Base-by-base conservation (phyloP, 2,888 invertebrate species). In the Mythimna lalbum region DNA sequence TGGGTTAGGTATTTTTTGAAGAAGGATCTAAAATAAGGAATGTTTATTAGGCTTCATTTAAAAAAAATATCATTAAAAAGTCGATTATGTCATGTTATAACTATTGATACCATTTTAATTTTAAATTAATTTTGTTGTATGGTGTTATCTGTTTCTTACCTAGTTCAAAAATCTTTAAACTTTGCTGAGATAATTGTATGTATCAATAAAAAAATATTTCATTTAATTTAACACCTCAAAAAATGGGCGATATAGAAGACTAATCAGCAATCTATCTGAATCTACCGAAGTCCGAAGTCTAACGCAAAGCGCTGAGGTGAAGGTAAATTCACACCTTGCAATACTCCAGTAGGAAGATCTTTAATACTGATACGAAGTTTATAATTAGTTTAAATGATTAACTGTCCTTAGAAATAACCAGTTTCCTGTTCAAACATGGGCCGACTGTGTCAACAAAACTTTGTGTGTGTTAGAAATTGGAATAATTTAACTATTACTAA, bases 311-410 rank as follows among this genome's bases (percentile, higher is more conserved):
- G 1, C 9, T 12, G 17, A n/a, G n/a, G 27, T 21, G 43, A 19
- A 31, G 43, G 36, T 27, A 39, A 27, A 69, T 67, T 5, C 17
- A 21, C 49, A 53, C 27, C 53, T 60, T 31, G 14, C n/a, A 49
- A 49, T n/a, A 23, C 31, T n/a, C 17, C 31, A 36, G 39, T 19
- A 27, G 21, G 4, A 17, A 59, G 39, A 73, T 61, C 31, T 33
- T 43, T 27, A 7, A 39, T 21, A n/a, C 21, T 7, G 57, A 63
- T 56, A 47, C 31, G 0, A 74, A 75, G 55, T 80, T 27, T 75
- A 55, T 55, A 74, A 74, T 78, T 78, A 57, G 33, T 73, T 78
- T 72, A 60, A 73, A 75, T 75, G 52, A 73, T 73, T 63, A 73
- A 59, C 39, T 73, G 52, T 53, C 39, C 12, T 27, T 49, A 49